Percentiles rank a stretch among this genome's conserved stretches.
Conservation (phyloP, 2,888 invertebrate species). For the Lithophane leautieri region DNA sequence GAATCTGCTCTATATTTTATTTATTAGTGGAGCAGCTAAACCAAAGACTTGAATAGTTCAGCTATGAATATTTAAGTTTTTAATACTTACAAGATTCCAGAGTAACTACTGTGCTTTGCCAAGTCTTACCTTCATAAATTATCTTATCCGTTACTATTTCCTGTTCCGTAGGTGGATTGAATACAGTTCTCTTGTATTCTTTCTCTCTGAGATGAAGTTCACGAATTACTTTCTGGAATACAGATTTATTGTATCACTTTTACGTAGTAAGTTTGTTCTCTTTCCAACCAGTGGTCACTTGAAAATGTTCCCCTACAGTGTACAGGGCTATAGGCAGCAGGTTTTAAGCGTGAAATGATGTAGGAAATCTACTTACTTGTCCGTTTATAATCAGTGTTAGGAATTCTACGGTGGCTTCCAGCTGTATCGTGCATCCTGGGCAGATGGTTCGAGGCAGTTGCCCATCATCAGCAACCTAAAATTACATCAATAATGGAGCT, state of each 20-base stretch:
- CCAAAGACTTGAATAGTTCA: neutral
- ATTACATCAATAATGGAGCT: conserved; percentile 46
- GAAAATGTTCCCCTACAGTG: neutral
- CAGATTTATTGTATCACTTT: neutral
- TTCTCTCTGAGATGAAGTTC: conserved; percentile 82
- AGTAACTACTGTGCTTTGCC: neutral
- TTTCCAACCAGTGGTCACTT: neutral
- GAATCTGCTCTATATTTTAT: neutral
- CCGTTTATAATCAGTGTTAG: conserved; percentile 93
- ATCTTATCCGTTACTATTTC: conserved; percentile 80
- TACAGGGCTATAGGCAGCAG: neutral
- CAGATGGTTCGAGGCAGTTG: conserved; percentile 93
- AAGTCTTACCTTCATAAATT: conserved; percentile 81
- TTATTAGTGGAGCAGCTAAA: neutral
- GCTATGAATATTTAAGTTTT: neutral
- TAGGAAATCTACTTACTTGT: conserved; percentile 84
- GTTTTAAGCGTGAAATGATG: neutral
- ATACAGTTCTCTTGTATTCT: conserved; percentile 81
- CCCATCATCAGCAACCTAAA: conserved; percentile 93
- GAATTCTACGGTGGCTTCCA: conserved; percentile 94
- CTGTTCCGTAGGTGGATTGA: conserved; percentile 67
- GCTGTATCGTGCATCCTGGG: conserved; percentile 94
- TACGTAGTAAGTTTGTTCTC: neutral
- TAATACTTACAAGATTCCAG: neutral
- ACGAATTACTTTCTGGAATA: conserved; percentile 84